phyloP scores from a whole-genome alignment of 2,113 vertebrate species.

The Perognathus longimembris region DNA sequence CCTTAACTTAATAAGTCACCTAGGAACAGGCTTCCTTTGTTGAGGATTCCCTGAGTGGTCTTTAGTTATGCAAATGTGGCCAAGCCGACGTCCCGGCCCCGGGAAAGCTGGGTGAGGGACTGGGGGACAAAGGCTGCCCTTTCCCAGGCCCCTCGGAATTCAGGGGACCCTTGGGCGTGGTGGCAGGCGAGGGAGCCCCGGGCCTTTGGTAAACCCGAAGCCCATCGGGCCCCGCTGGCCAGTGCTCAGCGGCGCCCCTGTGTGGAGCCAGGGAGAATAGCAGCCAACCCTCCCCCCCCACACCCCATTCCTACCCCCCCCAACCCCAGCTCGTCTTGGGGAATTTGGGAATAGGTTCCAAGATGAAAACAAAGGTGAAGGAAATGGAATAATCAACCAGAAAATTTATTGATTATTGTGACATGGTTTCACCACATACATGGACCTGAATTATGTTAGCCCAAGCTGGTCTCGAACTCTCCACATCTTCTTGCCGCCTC shows the following conservation, averaged over 20 bases:
- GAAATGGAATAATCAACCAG: neutral
- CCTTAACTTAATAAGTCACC: neutral
- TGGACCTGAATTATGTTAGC: too few species aligned
- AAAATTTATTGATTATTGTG: neutral
- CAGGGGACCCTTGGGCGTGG: neutral
- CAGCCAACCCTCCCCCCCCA: too few species aligned
- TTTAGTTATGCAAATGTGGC: conserved; percentile 67
- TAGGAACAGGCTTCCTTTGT: conserved; percentile 61
- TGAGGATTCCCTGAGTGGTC: conserved; percentile 46
- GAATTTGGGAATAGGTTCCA: neutral
- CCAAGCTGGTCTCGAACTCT: too few species aligned
- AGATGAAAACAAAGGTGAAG: neutral
- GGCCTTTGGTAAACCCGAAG: neutral
- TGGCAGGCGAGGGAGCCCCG: neutral
- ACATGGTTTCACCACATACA: too few species aligned
- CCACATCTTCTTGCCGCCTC: too few species aligned
- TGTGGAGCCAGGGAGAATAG: neutral
- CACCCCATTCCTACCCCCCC: too few species aligned
- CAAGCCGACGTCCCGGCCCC: neutral
- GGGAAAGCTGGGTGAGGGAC: neutral
- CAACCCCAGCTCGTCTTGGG: too few species aligned
- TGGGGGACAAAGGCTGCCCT: conserved; percentile 46
- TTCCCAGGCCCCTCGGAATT: conserved; percentile 12
- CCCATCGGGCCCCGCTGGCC: too few species aligned
- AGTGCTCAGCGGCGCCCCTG: neutral